Conservation (phyloP, 2,113 vertebrate genomes). For the Gavia stellata region DNA sequence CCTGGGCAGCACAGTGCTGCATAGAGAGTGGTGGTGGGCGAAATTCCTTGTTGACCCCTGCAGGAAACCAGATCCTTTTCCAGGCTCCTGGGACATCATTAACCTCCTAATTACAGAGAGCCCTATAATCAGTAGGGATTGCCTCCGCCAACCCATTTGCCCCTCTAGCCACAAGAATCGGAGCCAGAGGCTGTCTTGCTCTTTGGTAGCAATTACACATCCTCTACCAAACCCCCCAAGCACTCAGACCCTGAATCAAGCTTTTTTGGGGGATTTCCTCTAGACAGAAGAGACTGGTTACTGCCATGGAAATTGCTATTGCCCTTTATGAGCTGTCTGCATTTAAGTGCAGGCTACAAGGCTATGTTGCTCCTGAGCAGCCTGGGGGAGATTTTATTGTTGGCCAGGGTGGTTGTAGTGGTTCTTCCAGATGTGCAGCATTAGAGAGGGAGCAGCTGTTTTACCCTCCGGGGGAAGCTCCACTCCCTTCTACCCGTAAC, state of each 20-base stretch:
- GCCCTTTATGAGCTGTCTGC: neutral
- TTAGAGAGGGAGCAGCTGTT: neutral
- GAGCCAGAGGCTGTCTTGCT: neutral
- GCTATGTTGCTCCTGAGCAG: neutral
- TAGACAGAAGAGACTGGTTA: neutral
- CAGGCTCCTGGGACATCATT: neutral
- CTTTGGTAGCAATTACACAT: neutral
- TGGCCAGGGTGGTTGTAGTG: neutral
- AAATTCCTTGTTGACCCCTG: neutral
- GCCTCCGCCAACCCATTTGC: neutral
- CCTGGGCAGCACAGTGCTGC: neutral
- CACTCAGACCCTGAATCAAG: neutral
- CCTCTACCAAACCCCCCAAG: neutral
- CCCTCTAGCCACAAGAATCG: neutral
- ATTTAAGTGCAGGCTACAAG: neutral
- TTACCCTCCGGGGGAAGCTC: neutral
- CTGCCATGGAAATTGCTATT: neutral
- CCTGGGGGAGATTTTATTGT: neutral
- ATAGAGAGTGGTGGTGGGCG: neutral
- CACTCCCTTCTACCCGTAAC: neutral
- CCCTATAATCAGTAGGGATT: neutral
- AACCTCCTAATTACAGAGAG: neutral
- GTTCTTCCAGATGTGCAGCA: neutral
- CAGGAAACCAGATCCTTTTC: neutral
- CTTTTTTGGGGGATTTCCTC: neutral